These are phyloP conservation scores for Tenrec ecaudatus DNA, from an alignment of 2,113 vertebrate species.

Conservation along the genomic window DNA sequence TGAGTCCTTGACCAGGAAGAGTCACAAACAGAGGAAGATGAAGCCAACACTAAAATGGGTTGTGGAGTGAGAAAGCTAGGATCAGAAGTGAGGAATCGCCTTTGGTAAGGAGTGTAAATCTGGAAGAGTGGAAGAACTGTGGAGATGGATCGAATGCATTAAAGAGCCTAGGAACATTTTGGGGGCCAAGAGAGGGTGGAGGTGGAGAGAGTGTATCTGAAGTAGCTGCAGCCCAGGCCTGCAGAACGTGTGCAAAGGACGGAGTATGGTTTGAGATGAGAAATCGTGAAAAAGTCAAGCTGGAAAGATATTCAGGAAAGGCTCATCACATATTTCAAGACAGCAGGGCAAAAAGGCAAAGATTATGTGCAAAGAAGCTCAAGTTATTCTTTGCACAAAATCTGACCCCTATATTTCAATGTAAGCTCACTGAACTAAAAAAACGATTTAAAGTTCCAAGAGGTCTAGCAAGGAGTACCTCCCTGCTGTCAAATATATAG, in stretches of 20 bases:
- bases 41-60: neutral
- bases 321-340: neutral
- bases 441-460: slow-evolving; percentile 9
- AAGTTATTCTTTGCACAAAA: neutral
- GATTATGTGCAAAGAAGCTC: neutral
- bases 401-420: neutral
- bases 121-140: neutral
- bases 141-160: neutral
- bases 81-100: neutral
- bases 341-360: neutral
- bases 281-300: slow-evolving; percentile 16
- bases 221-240: neutral
- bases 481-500: neutral
- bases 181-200: neutral
- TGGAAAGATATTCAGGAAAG: neutral
- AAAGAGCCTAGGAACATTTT: neutral
- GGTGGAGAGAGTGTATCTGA: no score
- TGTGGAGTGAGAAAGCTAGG: neutral
- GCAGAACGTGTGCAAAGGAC: neutral
- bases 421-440: neutral
- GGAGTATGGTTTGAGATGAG: neutral
- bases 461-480: neutral
- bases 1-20: neutral
- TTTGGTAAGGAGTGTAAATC: neutral
- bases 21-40: neutral